Evolutionary conservation across 2,797 vertebrate species (phyloP).

Genomic region (Thalassophryne amazonica): DNA sequence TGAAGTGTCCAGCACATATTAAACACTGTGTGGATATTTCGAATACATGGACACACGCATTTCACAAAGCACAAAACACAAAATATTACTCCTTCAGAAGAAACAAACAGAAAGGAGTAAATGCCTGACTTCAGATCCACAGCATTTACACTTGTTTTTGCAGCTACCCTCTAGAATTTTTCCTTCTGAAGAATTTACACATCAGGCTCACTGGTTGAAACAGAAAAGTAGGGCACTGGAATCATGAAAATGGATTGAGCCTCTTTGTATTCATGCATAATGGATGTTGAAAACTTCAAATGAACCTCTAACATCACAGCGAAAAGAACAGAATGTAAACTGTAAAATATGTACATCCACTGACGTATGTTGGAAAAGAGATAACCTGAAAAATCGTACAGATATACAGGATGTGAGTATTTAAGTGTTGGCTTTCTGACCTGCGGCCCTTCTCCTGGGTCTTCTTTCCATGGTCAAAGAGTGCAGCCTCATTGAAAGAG

Average conservation of each 20-base stretch:
- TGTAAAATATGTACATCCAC: slow-evolving; percentile 15
- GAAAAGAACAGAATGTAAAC: neutral
- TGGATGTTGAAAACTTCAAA: slow-evolving; percentile 20
- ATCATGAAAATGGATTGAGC: slow-evolving; percentile 14
- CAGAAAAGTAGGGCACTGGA: slow-evolving; percentile 27
- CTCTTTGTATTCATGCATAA: slow-evolving; percentile 25
- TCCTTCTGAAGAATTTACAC: slow-evolving; percentile 19
- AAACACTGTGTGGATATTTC: neutral
- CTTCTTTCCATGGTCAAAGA: slow-evolving; percentile 91
- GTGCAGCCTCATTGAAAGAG: slow-evolving; percentile 96
- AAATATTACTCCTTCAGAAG: neutral
- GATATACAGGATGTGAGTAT: too few species aligned
- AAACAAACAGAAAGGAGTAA: slow-evolving; percentile 4
- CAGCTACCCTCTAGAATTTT: slow-evolving; percentile 23
- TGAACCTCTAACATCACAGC: slow-evolving; percentile 1
- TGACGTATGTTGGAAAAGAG: too few species aligned
- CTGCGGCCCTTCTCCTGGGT: slow-evolving; percentile 93
- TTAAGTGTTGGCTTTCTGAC: slow-evolving; percentile 70
- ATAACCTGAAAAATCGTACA: too few species aligned
- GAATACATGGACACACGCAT: too few species aligned
- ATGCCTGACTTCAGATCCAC: slow-evolving; percentile 23
- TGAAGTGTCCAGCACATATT: slow-evolving; percentile 39
- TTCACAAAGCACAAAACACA: neutral
- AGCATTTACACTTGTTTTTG: neutral
- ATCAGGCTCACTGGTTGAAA: slow-evolving; percentile 17